Base-by-base conservation (phyloP, 2,888 invertebrate species). In the Alviniconcha strummeri region DNA sequence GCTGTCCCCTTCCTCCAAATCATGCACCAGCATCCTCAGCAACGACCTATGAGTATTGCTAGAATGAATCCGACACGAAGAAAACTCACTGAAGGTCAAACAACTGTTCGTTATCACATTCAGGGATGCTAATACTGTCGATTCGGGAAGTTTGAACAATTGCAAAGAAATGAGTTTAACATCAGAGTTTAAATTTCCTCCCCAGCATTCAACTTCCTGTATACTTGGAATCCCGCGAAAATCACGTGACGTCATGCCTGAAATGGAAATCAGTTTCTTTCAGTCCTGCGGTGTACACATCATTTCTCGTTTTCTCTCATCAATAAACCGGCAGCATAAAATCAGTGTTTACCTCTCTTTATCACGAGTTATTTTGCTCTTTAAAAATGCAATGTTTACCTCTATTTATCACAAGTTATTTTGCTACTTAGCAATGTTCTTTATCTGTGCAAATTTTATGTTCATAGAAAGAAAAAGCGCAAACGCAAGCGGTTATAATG, bases 141-240 rank as follows among this genome's bases (percentile, higher is more conserved):
- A 55, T 19, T 56, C 77, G 52, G 71, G 36, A 11, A 82, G 54
- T 36, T n/a, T 56, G 15, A 55, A 77, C 56, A 82, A 19, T 17
- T 69, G 60, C 52, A 82, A 60, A 13, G 82, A 69, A 17, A 82
- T 67, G 36, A 82, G 56, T 60, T 77, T 77, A n/a, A 77, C 19
- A 13, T 77, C 77, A 5, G 67, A 56, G 15, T 67, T 75, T 52
- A 82, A 60, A 69, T n/a, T 71, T 36, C 69, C 77, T 5, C 82
- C 82, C 67, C 67, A 82, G 77, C 82, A 82, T 77, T 82, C 82
- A 19, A 82, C 71, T 77, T 82, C 82, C 77, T 76, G 76, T 82
- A 82, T 55, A 36, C 71, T 57, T 9, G 19, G 82, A 17, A 77
- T 9, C 0, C 82, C 82, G 19, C 76, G 67, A 57, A 69, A 82